Evolutionary conservation across 2,797 vertebrate species (phyloP), one percentile per base, ranked within the genome.

Genomic region (Smutsia gigantea): DNA sequence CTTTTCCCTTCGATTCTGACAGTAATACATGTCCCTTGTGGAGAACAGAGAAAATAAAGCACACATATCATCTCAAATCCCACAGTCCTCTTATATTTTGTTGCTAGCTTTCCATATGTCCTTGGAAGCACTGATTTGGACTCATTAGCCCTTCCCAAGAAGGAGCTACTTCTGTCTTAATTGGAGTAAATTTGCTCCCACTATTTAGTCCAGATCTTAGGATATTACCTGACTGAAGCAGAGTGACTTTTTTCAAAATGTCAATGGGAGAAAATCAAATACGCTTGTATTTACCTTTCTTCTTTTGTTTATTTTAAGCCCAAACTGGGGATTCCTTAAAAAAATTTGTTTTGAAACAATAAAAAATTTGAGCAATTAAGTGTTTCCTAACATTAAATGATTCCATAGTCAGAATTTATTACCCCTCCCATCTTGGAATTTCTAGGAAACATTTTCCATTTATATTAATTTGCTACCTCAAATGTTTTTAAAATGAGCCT

Each of bases 401-500:
- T 85, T 90, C 75, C 61, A 8, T 37, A 55, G 31, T 69, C 53
- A 93, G 46, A 85, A 85, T 85, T 85, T 93, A 97, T 87, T 89
- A 51, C 34, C 25, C 18, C 29, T 96, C 4, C 11, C 15, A 11
- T 63, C 64, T 93, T 39, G 23, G 27, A 72, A 75, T 87, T 96
- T 95, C 66, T 88, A 90, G 63, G 42, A 90, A 93, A 94, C 46
- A 81, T 53, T 85, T 93, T 87, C 63, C 21, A 57, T 64, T 88
- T 29, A 51, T 57, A n/a, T 87, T 95, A 86, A 93, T 51, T 90
- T 83, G 64, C 64, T 66, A 90, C 86, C 55, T 91, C 61, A 87
- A 84, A 92, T 46, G 37, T 71, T 96, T 97, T 75, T 25, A 88
- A 96, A 95, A 95, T 21, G 34, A 86, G 46, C 71, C 81, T 31